Conservation (phyloP, 2,888 invertebrate genomes). For the Torymus auratus region DNA sequence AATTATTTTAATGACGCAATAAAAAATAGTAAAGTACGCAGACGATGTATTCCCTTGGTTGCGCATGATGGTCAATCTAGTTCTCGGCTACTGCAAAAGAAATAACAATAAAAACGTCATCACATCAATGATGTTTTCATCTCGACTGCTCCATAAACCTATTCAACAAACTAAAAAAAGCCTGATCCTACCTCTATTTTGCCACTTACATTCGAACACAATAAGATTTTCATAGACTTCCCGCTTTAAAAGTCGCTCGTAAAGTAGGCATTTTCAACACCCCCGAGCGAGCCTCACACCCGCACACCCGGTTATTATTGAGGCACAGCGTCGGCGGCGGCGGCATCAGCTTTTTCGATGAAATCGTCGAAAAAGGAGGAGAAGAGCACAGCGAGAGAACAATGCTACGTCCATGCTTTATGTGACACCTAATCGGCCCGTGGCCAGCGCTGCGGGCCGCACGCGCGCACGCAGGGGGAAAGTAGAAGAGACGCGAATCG, state of each 20-base stretch:
- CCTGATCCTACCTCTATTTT: not conserved
- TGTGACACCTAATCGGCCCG: conserved; percentile 70
- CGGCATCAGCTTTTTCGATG: conserved; percentile 62
- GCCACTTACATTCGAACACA: conserved; percentile 1
- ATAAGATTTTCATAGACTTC: conserved; percentile 46
- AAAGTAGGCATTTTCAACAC: conserved; percentile 24
- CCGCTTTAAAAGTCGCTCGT: conserved; percentile 24
- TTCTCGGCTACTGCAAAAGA: conserved; percentile 34
- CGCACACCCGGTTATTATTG: conserved; percentile 36
- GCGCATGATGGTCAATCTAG: conserved; percentile 15
- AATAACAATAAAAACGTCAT: conserved; percentile 46
- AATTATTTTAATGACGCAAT: conserved; percentile 27
- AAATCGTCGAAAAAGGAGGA: conserved; percentile 62
- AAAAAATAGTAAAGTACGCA: conserved; percentile 21
- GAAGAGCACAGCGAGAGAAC: conserved; percentile 61
- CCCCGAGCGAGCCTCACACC: conserved; percentile 47
- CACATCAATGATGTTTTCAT: conserved; percentile 5
- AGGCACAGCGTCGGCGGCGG: conserved; percentile 55
- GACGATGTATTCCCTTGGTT: conserved; percentile 19
- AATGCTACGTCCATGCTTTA: conserved; percentile 69
- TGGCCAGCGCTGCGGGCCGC: conserved; percentile 44
- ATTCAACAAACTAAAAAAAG: conserved; percentile 18
- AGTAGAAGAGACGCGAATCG: conserved; percentile 40
- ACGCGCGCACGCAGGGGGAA: conserved; percentile 8
- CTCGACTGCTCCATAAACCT: not conserved